Percentiles rank a stretch among this genome's conserved stretches.
phyloP scores from a whole-genome alignment of 2,797 vertebrate species.

The Sebastiscus tertius region DNA sequence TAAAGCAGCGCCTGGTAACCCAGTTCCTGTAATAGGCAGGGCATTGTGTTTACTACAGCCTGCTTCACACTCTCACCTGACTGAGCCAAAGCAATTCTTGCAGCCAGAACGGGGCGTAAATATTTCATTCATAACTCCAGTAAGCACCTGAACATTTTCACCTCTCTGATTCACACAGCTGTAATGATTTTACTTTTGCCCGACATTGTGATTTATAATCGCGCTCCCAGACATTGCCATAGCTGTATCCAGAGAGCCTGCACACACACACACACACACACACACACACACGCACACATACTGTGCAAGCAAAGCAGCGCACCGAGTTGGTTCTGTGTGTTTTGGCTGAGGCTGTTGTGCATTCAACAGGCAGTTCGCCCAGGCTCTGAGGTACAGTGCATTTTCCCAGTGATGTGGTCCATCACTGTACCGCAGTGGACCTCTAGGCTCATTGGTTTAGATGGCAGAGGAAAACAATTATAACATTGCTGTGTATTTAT shows the following conservation, averaged over 20 bases:
- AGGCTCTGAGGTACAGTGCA: slow-evolving; percentile 73
- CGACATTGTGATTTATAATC: slow-evolving; percentile 51
- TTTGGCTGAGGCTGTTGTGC: slow-evolving; percentile 75
- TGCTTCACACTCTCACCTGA: slow-evolving; percentile 8
- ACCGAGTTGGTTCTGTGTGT: slow-evolving; percentile 74
- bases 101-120: not conserved
- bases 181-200: slow-evolving; percentile 15
- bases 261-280: slow-evolving; percentile 21
- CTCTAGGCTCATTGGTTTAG: slow-evolving; percentile 74
- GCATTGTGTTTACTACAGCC: slow-evolving; percentile 18
- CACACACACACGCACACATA: slow-evolving; percentile 19
- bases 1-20: slow-evolving; percentile 14
- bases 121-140: slow-evolving; percentile 45
- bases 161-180: slow-evolving; percentile 2
- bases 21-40: not conserved
- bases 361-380: slow-evolving; percentile 80
- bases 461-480: slow-evolving; percentile 82
- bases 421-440: slow-evolving; percentile 72
- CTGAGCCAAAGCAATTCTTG: not conserved
- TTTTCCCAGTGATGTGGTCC: slow-evolving; percentile 81
- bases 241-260: slow-evolving; percentile 46
- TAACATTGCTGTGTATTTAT: slow-evolving; percentile 77
- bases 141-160: slow-evolving; percentile 11
- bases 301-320: slow-evolving; percentile 53
- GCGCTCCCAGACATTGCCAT: slow-evolving; percentile 48